These are phyloP conservation scores for Heterodera schachtii DNA, from an alignment of 1,140 invertebrate species.

Conservation along the genomic window DNA sequence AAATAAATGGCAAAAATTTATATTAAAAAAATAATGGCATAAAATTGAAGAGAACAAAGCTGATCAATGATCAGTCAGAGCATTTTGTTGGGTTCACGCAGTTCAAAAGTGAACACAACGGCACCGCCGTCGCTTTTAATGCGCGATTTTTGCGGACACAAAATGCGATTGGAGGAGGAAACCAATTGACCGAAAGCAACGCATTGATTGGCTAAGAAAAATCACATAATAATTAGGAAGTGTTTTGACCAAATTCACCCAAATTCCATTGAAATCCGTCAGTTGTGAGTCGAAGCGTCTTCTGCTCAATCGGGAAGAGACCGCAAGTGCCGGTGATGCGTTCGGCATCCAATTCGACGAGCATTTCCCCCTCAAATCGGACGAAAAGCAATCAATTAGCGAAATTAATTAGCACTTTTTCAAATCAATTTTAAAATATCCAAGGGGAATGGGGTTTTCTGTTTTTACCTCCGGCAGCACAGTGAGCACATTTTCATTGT, in stretches of 20 bases:
- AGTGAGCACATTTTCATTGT: conserved; percentile 35
- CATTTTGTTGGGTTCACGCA: conserved; percentile 15
- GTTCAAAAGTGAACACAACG: conserved; percentile 36
- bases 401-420: neutral
- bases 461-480: conserved; percentile 30
- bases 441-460: too few relatives aligned
- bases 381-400: neutral
- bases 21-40: too few relatives aligned
- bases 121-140: conserved; percentile 15
- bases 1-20: neutral
- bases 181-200: conserved; percentile 31
- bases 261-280: conserved; percentile 36
- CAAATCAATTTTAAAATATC: neutral
- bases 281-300: conserved; percentile 20
- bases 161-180: conserved; percentile 27
- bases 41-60: too few relatives aligned
- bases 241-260: conserved; percentile 4
- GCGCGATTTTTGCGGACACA: conserved; percentile 22
- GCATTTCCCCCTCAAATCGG: conserved; percentile 10
- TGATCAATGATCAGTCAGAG: neutral
- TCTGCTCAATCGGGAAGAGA: conserved; percentile 31
- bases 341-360: conserved; percentile 10
- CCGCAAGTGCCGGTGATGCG: conserved; percentile 28
- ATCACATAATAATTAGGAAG: neutral
- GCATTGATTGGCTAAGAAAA: conserved; percentile 27